Evolutionary conservation across 2,113 vertebrate genomes (phyloP), one percentile per base, ranked within the genome.

Genomic region (Rhinolophus sinicus): DNA sequence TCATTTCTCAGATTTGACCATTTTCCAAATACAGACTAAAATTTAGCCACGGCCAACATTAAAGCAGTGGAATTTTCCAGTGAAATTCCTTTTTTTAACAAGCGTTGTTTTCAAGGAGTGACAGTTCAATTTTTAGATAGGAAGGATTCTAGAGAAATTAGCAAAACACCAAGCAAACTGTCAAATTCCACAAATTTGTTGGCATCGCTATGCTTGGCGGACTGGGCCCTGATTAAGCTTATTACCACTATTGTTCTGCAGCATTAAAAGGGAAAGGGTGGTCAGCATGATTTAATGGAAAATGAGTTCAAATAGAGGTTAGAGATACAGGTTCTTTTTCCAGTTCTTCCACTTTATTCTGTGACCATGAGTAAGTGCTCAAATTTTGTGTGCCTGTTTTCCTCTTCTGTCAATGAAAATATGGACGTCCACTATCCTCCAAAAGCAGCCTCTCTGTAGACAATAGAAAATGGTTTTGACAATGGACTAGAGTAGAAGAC

Each of bases 21-120:
- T 77, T 85, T 33, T 85, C 67, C 44, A 70, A 52, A 64, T 76
- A 88, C 15, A 67, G 78, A 64, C 40, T 88, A 64, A 72, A 76
- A 76, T 87, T 77, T 88, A 76, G 52, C 40, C 73, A 80, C 13
- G 26, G 40, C 13, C 52, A 89, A 47, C 13, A 21, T 73, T 38
- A 88, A 35, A 62, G 64, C 65, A 75, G 24, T 82, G n/a, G 56
- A 90, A 84, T 94, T 95, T 90, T 44, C 56, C 28, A 82, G 22
- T 92, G 62, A 92, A 92, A 89, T 94, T 94, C 14, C 30, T 65
- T 72, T 69, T 67, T 78, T 94, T 76, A 88, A 56, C 33, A 28
- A 52, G 5, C 60, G 28, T 76, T 87, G 9, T 96, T 78, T 89
- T 72, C 15, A 65, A 83, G 11, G 13, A 83, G 12, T 87, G 16